Conservation (phyloP, 92 coral and sea anemone species). For the Micromussa lordhowensis region DNA sequence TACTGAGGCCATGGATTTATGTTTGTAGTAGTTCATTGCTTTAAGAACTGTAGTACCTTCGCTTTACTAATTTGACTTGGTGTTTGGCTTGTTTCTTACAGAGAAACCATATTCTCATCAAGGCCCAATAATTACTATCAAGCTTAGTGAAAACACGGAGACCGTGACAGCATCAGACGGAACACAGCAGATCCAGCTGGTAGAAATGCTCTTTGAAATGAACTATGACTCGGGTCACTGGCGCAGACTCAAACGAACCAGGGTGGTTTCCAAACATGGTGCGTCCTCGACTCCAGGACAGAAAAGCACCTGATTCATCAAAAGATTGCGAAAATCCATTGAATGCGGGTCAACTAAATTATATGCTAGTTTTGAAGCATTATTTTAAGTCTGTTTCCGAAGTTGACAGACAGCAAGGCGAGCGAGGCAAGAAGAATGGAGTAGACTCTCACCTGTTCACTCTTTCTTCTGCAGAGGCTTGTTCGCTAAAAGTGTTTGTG, state of each 20-base stretch:
- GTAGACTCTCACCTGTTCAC: too few relatives aligned
- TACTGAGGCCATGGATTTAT: not conserved
- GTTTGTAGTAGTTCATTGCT: not conserved
- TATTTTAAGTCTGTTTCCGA: not conserved
- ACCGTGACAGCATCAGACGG: conserved; percentile 74
- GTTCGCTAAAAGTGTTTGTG: too few relatives aligned
- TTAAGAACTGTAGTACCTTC: not conserved
- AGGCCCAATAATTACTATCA: conserved; percentile 94
- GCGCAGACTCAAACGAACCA: conserved; percentile 95
- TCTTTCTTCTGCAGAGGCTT: too few relatives aligned
- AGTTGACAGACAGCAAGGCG: too few relatives aligned
- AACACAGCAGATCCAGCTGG: conserved; percentile 85
- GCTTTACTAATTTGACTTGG: not conserved
- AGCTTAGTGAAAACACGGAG: conserved; percentile 96
- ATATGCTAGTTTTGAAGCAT: not conserved
- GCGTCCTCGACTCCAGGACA: conserved; percentile 41
- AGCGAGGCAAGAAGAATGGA: too few relatives aligned
- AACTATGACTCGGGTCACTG: conserved; percentile 99
- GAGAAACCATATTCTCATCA: conserved; percentile 95
- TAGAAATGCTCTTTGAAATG: conserved; percentile 99
- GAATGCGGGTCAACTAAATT: not conserved
- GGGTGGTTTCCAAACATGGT: conserved; percentile 86
- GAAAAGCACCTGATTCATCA: conserved; percentile 3
- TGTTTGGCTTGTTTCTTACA: conserved; percentile 15
- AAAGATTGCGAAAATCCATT: not conserved